phyloP scores from a whole-genome alignment of 1,140 invertebrate genomes.

The Sinonovacula constricta region DNA sequence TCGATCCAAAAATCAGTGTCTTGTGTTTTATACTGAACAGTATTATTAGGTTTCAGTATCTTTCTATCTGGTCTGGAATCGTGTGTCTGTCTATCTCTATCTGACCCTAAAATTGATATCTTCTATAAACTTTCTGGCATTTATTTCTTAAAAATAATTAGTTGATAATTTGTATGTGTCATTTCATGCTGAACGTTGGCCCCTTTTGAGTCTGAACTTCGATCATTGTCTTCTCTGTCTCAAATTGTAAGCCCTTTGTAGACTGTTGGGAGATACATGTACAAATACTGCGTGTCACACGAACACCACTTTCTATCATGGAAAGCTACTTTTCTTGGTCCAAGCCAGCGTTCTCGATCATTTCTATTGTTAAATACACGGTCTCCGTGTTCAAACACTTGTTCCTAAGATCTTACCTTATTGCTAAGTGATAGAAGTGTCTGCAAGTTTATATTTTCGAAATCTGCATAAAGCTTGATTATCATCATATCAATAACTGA shows the following conservation, averaged over 20 bases:
- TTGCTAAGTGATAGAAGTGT: slow-evolving; percentile 36
- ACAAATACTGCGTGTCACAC: too few relatives aligned
- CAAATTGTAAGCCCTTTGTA: slow-evolving; percentile 38
- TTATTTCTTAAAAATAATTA: slow-evolving; percentile 18
- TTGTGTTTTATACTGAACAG: slow-evolving; percentile 34
- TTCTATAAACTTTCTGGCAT: neutral
- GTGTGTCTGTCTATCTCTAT: slow-evolving; percentile 9
- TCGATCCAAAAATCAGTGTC: too few relatives aligned
- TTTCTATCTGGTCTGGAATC: slow-evolving; percentile 6
- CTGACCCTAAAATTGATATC: neutral
- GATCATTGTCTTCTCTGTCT: slow-evolving; percentile 23
- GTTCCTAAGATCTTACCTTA: slow-evolving; percentile 52
- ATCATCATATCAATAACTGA: slow-evolving; percentile 41
- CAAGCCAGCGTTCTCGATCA: slow-evolving; percentile 37
- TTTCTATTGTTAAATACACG: slow-evolving; percentile 53
- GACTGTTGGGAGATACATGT: slow-evolving; percentile 35
- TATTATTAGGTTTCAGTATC: slow-evolving; percentile 29
- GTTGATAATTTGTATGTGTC: neutral
- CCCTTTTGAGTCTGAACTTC: neutral
- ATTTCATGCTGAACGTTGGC: slow-evolving; percentile 5
- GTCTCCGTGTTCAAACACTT: slow-evolving; percentile 51
- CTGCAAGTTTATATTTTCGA: slow-evolving; percentile 22
- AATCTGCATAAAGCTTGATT: too few relatives aligned
- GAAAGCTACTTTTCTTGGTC: too few relatives aligned
- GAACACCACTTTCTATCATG: slow-evolving; percentile 55